A percentile compares a stretch with the other conserved stretches of the same genome.
Evolutionary conservation across 2,888 invertebrate genomes (phyloP).

Genomic region (Scaptomyza reducta): DNA sequence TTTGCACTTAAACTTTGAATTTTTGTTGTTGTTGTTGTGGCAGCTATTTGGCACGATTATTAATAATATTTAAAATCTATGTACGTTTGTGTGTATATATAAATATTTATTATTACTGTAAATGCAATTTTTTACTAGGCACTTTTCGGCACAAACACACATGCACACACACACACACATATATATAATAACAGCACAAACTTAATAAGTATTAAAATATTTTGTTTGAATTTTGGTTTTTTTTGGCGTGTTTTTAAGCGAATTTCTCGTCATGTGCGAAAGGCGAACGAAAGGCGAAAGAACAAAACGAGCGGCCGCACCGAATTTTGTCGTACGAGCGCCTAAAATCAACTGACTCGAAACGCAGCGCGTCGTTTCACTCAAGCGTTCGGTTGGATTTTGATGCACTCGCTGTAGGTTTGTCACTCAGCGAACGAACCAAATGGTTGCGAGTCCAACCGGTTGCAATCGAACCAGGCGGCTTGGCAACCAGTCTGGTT

Average conservation of each 20-base stretch:
- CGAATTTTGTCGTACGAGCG: constrained; percentile 58
- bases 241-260: constrained; percentile 18
- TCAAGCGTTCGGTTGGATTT: constrained; percentile 38
- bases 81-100: neutral
- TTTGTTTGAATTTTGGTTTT: constrained; percentile 2
- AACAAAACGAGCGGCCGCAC: constrained; percentile 48
- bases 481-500: constrained; percentile 16
- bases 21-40: constrained; percentile 27
- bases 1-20: constrained; percentile 11
- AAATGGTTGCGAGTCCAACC: constrained; percentile 36
- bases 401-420: constrained; percentile 47
- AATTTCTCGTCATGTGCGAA: constrained; percentile 35
- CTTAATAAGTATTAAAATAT: neutral
- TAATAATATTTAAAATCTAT: constrained; percentile 28
- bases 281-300: constrained; percentile 43
- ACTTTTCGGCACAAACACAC: constrained; percentile 30
- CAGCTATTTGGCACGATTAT: constrained; percentile 48
- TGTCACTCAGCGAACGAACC: constrained; percentile 44
- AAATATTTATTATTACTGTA: constrained; percentile 38
- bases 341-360: constrained; percentile 53
- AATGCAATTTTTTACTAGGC: constrained; percentile 51
- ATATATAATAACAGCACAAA: constrained; percentile 8
- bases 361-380: constrained; percentile 56
- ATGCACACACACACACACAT: constrained; percentile 12
- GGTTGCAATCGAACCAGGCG: constrained; percentile 37